Percentiles rank a stretch among this genome's conserved stretches.
These are phyloP conservation scores for Acanthis flammea DNA, from an alignment of 2,797 vertebrate species.

Conservation along the genomic window DNA sequence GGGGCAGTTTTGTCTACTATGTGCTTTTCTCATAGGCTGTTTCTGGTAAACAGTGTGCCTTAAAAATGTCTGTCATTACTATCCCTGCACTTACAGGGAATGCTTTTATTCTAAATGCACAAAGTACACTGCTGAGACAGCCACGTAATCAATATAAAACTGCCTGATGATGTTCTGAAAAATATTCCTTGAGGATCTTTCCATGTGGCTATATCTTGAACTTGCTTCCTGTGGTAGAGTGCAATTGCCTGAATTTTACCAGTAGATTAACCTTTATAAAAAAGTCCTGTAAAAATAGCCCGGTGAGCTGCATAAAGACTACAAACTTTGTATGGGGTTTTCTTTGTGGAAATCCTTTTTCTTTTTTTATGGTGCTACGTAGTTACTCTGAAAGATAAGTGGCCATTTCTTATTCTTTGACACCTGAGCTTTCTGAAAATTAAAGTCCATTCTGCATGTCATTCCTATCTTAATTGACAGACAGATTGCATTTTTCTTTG, in stretches of 20 bases:
- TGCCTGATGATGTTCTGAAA: not conserved
- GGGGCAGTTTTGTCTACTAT: not conserved
- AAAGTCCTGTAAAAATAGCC: not conserved
- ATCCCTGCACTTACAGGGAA: not conserved
- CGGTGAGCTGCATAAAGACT: not conserved
- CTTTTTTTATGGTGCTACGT: not conserved
- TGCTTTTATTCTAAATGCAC: constrained; percentile 3
- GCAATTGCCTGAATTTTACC: not conserved
- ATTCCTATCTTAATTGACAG: not conserved
- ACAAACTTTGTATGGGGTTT: not conserved
- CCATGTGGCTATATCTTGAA: not conserved
- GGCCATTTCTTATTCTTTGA: not conserved
- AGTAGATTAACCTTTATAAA: not conserved
- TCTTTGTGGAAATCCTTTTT: not conserved
- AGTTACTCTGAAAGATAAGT: not conserved
- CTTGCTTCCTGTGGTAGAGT: not conserved
- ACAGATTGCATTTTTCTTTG: not conserved
- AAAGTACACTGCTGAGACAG: not conserved
- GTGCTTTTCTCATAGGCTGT: not conserved
- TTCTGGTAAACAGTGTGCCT: constrained; percentile 7
- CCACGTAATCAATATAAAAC: not conserved
- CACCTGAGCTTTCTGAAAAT: not conserved
- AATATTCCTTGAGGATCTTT: not conserved
- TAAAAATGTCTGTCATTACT: constrained; percentile 1
- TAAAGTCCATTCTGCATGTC: not conserved